Evolutionary conservation across 2,888 invertebrate genomes (phyloP).

Genomic region (Parasteatoda lunata): DNA sequence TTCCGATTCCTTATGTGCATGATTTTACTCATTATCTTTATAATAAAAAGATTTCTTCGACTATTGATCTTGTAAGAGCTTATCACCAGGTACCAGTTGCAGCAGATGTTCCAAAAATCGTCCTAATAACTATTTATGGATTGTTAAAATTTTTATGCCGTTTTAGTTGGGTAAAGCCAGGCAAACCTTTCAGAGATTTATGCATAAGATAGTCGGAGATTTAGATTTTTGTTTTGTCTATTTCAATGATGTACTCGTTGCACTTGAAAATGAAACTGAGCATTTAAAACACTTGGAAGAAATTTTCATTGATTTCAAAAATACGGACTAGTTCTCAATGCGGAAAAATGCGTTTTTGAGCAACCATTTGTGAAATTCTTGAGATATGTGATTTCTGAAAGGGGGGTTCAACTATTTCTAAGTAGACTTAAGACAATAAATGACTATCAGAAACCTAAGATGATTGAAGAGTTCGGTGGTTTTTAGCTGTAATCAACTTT

Average conservation of each 20-base stretch:
- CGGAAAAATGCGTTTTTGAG: slow-evolving; percentile 34
- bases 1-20: neutral
- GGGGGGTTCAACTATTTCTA: neutral
- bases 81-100: neutral
- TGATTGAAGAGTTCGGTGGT: neutral
- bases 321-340: neutral
- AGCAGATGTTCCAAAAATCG: neutral
- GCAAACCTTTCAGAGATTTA: too few relatives aligned
- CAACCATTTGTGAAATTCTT: slow-evolving; percentile 40
- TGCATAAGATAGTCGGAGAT: too few relatives aligned
- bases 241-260: neutral
- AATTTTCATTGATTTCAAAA: neutral
- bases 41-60: neutral
- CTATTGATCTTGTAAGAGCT: slow-evolving; percentile 10
- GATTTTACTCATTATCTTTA: neutral
- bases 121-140: too few relatives aligned
- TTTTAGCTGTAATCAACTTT: slow-evolving; percentile 4
- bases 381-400: slow-evolving; percentile 19
- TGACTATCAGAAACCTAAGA: neutral
- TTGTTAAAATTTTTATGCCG: too few relatives aligned
- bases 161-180: too few relatives aligned
- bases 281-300: neutral
- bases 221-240: too few relatives aligned
- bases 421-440: slow-evolving; percentile 1
- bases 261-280: neutral